phyloP scores from a whole-genome alignment of 2,888 invertebrate species.

The Stegophylla sp. region DNA sequence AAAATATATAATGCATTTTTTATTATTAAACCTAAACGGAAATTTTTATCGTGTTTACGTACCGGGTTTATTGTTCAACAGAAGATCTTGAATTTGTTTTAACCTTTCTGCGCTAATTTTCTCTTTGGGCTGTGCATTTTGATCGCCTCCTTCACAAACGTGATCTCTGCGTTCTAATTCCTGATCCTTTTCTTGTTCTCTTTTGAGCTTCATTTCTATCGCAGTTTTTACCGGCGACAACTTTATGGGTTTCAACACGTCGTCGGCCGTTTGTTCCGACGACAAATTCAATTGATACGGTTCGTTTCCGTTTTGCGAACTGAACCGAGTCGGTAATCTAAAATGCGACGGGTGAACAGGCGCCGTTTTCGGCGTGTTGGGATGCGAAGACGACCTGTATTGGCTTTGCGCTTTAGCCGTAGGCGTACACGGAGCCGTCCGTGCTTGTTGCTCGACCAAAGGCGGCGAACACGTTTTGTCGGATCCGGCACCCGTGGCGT shows the following conservation, averaged over 20 bases:
- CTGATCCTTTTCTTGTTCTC: constrained; percentile 55
- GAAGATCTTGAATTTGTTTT: constrained; percentile 75
- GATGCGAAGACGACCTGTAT: constrained; percentile 60
- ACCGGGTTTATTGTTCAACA: constrained; percentile 73
- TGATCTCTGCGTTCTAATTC: constrained; percentile 65
- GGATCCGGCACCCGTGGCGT: constrained; percentile 73
- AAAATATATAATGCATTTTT: neutral
- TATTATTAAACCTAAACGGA: neutral
- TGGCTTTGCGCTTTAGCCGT: constrained; percentile 52
- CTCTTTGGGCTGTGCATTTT: constrained; percentile 48
- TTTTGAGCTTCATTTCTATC: constrained; percentile 55
- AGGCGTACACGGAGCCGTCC: constrained; percentile 54
- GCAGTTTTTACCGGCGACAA: constrained; percentile 49
- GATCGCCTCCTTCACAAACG: constrained; percentile 67
- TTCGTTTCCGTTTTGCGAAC: constrained; percentile 56
- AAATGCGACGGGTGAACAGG: constrained; percentile 52
- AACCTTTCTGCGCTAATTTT: constrained; percentile 68
- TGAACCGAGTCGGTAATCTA: constrained; percentile 39
- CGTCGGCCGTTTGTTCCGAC: constrained; percentile 30
- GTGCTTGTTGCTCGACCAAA: constrained; percentile 60
- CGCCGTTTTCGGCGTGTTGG: constrained; percentile 62
- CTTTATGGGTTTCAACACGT: constrained; percentile 46
- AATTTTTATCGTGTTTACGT: neutral
- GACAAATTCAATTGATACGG: constrained; percentile 41
- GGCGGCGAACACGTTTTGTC: constrained; percentile 60